phyloP scores from a whole-genome alignment of 2,797 vertebrate genomes.

The Oreochromis grahami region DNA sequence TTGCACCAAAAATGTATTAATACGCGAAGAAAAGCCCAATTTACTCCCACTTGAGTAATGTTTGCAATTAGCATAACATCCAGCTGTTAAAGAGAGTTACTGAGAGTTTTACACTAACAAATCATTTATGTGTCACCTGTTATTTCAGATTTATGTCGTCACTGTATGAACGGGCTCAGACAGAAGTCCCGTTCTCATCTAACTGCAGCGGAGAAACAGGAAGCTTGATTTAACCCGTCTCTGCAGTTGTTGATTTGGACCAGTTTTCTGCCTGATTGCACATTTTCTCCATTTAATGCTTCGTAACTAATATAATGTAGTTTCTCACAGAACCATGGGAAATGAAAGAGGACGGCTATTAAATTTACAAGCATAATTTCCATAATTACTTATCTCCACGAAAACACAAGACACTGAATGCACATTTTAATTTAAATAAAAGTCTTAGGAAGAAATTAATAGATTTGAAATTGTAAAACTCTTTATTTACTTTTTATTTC shows the following conservation, averaged over 20 bases:
- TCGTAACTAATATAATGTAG: neutral
- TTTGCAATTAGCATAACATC: neutral
- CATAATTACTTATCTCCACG: neutral
- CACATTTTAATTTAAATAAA: neutral
- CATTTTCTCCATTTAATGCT: neutral
- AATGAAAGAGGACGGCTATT: neutral
- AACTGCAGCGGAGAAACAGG: neutral
- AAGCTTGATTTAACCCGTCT: neutral
- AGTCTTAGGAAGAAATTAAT: neutral
- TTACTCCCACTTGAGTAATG: neutral
- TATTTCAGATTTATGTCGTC: neutral
- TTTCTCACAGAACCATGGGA: neutral
- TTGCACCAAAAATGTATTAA: neutral
- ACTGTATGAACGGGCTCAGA: neutral
- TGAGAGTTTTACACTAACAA: neutral
- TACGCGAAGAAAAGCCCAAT: neutral
- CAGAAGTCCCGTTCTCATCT: neutral
- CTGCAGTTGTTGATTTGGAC: neutral
- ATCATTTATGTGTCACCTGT: neutral
- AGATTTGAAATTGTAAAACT: neutral
- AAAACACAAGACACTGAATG: neutral
- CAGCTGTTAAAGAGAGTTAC: neutral
- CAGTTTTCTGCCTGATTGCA: neutral
- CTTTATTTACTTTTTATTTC: neutral
- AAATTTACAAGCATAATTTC: neutral